Evolutionary conservation across 1,140 invertebrate genomes (phyloP).

Genomic region (Neodiprion fabricii): DNA sequence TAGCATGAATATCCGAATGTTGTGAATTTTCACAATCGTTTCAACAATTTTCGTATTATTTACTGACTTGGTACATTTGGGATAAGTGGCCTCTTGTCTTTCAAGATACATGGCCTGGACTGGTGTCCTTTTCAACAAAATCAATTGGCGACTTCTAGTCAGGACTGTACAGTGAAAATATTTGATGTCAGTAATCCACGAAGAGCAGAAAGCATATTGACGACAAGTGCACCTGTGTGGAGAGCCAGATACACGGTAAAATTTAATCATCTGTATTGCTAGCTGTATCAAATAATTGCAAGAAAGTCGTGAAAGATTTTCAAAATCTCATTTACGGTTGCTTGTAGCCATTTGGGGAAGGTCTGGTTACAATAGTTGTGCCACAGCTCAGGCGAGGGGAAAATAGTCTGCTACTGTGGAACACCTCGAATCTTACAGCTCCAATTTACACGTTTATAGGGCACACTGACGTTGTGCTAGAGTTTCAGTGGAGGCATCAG

Average conservation of each 20-base stretch:
- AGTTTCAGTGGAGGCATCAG: slow-evolving; percentile 90
- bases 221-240: slow-evolving; percentile 90
- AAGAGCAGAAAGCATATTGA: slow-evolving; percentile 81
- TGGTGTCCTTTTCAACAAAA: slow-evolving; percentile 89
- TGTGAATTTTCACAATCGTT: slow-evolving; percentile 14
- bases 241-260: slow-evolving; percentile 86
- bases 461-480: slow-evolving; percentile 91
- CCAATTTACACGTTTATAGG: slow-evolving; percentile 90
- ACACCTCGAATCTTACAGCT: slow-evolving; percentile 70
- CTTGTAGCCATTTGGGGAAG: slow-evolving; percentile 87
- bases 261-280: slow-evolving; percentile 18
- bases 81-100: too few species aligned
- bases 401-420: slow-evolving; percentile 85
- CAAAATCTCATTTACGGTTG: slow-evolving; percentile 22
- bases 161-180: slow-evolving; percentile 94
- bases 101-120: slow-evolving; percentile 87
- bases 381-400: slow-evolving; percentile 81
- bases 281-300: neutral
- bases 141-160: slow-evolving; percentile 89
- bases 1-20: neutral
- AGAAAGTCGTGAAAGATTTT: neutral
- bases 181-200: slow-evolving; percentile 89
- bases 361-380: slow-evolving; percentile 87
- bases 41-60: neutral
- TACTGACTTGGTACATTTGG: too few species aligned